phyloP scores from a whole-genome alignment of 2,113 vertebrate species.

The Corythornis cristatus region DNA sequence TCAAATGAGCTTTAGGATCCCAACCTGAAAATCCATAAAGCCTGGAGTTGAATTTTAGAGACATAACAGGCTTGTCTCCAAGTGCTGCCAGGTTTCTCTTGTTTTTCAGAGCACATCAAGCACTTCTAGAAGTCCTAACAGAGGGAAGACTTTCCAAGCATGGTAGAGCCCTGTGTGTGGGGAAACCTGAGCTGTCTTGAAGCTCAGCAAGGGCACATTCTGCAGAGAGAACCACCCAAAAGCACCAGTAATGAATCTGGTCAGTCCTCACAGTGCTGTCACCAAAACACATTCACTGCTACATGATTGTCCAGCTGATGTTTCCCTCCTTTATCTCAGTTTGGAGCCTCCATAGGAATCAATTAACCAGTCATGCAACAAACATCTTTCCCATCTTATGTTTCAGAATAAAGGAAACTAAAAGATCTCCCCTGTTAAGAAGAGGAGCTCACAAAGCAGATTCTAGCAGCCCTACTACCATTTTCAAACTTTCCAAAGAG shows the following conservation, averaged over 20 bases:
- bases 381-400: not conserved
- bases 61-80: not conserved
- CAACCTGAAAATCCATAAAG: not conserved
- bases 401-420: not conserved
- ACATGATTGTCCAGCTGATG: accelerated
- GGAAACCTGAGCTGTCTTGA: not conserved
- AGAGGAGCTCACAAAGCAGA: not conserved
- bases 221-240: not conserved
- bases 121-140: not conserved
- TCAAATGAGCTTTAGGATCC: not conserved
- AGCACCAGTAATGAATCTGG: accelerated
- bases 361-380: accelerated
- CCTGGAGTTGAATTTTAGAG: not conserved
- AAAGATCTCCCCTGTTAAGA: not conserved
- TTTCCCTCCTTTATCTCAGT: not conserved
- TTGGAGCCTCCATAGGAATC: accelerated
- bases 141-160: not conserved
- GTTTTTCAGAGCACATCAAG: not conserved
- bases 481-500: not conserved
- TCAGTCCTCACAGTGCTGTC: accelerated
- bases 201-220: not conserved
- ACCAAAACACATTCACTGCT: accelerated
- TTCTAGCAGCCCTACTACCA: not conserved
- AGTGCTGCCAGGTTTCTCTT: accelerated
- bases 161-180: accelerated